Base-by-base conservation (phyloP, 2,113 vertebrate species). In the Chaenogobius annularis region DNA sequence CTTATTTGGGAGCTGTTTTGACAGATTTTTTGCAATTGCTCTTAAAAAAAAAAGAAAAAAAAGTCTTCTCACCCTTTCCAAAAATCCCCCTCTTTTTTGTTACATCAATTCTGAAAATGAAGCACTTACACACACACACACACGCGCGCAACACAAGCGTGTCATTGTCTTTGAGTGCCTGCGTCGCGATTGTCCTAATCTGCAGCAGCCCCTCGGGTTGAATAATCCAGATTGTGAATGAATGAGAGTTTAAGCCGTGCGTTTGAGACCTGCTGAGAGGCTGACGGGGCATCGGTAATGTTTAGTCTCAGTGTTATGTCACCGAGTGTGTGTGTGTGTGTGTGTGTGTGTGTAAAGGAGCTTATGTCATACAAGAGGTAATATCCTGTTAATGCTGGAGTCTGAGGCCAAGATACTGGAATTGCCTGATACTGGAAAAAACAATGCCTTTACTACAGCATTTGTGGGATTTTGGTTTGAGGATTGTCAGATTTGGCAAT, bases 181-280 rank as follows among this genome's bases (percentile, higher is more conserved):
- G 44, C 62, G 72, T 81, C 68, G 83, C 86, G 71, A 82, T 82
- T 69, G 66, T 70, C 80, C 72, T 92, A 92, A 93, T 92, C 88
- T 83, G 73, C 61, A 54, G 82, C 83, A 35, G 44, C 44, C 74
- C 78, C 80, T 82, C 90, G 85, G 88, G 91, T 90, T 86, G 78
- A 72, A 70, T 93, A 92, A 94, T 93, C 93, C 92, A 79, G 85
- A 91, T 90, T 85, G 81, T 66, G 87, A 87, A 91, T 92, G 90
- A 91, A 89, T 87, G 79, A 86, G 75, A 22, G 76, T 75, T 78
- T 92, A 92, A 92, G 91, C 92, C 56, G 5, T 43, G 48, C 68
- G 78, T 86, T 91, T 87, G 23, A 87, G 81, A 83, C 86, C 80
- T 79, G 46, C 35, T 68, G 78, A 75, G 70, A 77, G 74, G 75